A percentile compares a stretch with the other conserved stretches of the same genome.
Conservation (phyloP, 2,113 vertebrate genomes). For the Atherinomorus stipes region DNA sequence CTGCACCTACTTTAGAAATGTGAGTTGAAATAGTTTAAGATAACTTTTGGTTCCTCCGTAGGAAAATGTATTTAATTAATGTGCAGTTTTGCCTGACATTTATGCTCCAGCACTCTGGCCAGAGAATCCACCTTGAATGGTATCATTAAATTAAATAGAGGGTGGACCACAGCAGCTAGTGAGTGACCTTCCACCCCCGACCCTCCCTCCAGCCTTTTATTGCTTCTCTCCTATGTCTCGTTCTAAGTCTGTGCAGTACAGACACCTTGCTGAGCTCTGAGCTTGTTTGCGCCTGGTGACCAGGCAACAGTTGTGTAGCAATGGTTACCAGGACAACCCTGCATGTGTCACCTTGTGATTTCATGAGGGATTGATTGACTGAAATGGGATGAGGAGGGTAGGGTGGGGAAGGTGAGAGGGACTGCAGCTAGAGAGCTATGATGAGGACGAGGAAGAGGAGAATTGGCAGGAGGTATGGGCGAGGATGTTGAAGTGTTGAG, state of each 20-base stretch:
- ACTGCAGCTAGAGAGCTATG: constrained; percentile 20
- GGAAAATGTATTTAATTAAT: constrained; percentile 33
- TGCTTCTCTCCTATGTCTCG: constrained; percentile 31
- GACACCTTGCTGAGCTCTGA: constrained; percentile 41
- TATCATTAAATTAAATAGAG: constrained; percentile 60
- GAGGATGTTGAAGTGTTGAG: constrained; percentile 17
- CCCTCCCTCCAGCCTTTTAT: constrained; percentile 50
- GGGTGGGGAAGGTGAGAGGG: constrained; percentile 43
- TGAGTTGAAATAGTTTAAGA: constrained; percentile 14
- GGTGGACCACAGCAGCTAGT: constrained; percentile 38
- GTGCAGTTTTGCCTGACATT: constrained; percentile 40
- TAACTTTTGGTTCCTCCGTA: constrained; percentile 11
- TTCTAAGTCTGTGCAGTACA: constrained; percentile 45
- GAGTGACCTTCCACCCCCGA: constrained; percentile 63
- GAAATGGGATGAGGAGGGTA: constrained; percentile 36
- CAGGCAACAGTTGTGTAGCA: constrained; percentile 77
- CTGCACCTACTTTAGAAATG: constrained; percentile 27
- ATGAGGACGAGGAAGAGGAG: constrained; percentile 17
- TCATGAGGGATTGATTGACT: constrained; percentile 76
- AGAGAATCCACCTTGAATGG: constrained; percentile 45
- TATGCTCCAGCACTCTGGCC: constrained; percentile 9
- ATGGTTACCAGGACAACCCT: constrained; percentile 74
- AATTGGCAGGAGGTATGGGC: not conserved
- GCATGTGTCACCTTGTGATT: constrained; percentile 74
- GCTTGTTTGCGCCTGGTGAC: constrained; percentile 61